Conservation (phyloP, 2,797 vertebrate species). For the Distichodus sexfasciatus region DNA sequence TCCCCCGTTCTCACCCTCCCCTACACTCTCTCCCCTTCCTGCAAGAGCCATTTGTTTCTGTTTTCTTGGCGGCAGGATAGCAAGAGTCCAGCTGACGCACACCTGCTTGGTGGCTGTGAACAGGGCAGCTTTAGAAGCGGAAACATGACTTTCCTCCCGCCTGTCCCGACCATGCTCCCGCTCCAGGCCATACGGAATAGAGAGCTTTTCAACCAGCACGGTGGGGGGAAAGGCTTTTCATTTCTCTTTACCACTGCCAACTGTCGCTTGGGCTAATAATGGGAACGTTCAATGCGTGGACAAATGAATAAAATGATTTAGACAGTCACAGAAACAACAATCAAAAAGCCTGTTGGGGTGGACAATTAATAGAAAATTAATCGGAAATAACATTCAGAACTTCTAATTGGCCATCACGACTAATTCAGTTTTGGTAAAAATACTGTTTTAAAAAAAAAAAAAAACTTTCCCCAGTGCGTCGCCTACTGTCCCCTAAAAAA, state of each 20-base stretch:
- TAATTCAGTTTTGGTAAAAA: too few relatives aligned
- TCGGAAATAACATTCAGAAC: too few relatives aligned
- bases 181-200: slow-evolving; percentile 30
- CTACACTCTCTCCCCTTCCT: slow-evolving; percentile 20
- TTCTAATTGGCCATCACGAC: too few relatives aligned
- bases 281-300: not conserved
- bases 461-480: too few relatives aligned
- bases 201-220: slow-evolving; percentile 25
- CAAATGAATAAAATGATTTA: not conserved
- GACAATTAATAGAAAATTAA: not conserved
- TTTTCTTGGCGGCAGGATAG: slow-evolving; percentile 43
- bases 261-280: slow-evolving; percentile 5
- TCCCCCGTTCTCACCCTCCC: slow-evolving; percentile 11
- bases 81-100: slow-evolving; percentile 53
- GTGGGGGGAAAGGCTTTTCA: slow-evolving; percentile 13
- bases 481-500: too few relatives aligned
- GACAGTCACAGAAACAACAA: not conserved
- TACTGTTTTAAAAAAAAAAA: too few relatives aligned
- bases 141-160: slow-evolving; percentile 25
- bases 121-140: slow-evolving; percentile 46
- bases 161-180: not conserved
- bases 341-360: not conserved
- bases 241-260: slow-evolving; percentile 7
- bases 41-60: slow-evolving; percentile 45
- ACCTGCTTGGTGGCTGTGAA: slow-evolving; percentile 53